These are phyloP conservation scores for Lasioglossum calceatum DNA, from an alignment of 2,888 invertebrate species.

Conservation along the genomic window DNA sequence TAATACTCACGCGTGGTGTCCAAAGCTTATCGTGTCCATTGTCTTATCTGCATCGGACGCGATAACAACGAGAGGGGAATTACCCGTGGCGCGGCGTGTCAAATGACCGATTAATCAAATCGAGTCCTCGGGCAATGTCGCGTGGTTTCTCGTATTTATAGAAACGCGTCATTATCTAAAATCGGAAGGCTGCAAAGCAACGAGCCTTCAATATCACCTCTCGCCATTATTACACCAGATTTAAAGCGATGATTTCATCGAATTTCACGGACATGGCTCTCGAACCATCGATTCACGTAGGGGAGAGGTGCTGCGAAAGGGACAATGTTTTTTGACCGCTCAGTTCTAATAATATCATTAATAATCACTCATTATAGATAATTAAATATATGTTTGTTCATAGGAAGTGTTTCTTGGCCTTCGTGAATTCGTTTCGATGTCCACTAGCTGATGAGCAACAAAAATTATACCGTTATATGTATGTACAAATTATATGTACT, in stretches of 20 bases:
- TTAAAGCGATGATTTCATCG: slow-evolving; percentile 41
- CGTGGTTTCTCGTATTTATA: slow-evolving; percentile 16
- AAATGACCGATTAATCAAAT: slow-evolving; percentile 30
- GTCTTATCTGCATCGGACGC: slow-evolving; percentile 31
- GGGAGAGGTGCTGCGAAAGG: not conserved
- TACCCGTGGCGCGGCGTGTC: slow-evolving; percentile 12
- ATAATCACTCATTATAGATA: not conserved
- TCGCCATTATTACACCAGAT: slow-evolving; percentile 10
- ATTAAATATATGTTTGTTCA: too few species aligned
- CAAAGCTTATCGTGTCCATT: slow-evolving; percentile 18
- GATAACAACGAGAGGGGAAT: slow-evolving; percentile 6
- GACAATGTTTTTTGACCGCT: not conserved
- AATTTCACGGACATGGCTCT: not conserved
- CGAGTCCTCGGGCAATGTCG: slow-evolving; percentile 23
- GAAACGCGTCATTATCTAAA: slow-evolving; percentile 22
- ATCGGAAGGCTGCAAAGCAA: not conserved
- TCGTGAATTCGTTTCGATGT: too few species aligned
- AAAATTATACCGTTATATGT: too few species aligned
- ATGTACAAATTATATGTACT: too few species aligned
- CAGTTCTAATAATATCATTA: not conserved
- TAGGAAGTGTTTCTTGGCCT: too few species aligned
- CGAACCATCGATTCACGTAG: not conserved
- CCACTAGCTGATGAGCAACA: too few species aligned
- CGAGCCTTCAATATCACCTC: not conserved
- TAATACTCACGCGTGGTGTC: slow-evolving; percentile 34